Base-by-base conservation (phyloP, 1,140 invertebrate species). In the Aricia agestis region DNA sequence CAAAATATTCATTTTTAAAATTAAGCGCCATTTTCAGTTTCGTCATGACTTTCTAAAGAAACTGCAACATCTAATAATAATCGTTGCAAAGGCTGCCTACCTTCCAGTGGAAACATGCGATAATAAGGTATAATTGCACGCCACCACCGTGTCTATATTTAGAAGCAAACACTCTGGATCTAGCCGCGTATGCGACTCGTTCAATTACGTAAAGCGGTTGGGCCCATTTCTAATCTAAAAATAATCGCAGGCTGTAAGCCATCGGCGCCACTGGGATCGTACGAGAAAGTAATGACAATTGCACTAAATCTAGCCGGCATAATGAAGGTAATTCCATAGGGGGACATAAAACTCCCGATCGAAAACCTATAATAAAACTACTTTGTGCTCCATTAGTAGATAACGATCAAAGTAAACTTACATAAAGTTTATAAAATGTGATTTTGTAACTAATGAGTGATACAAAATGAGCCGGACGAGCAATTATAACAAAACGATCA, bases 211-310 rank as follows among this genome's bases (percentile, higher is more conserved):
- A 91, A 90, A 90, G 87, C 89, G 83, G 87, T 89, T 91, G 87
- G 86, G 87, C 87, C 76, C 87, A 91, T 91, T 91, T 90, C 89
- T 91, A 91, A 91, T 91, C 89, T 90, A 91, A 91, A 91, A 91
- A 91, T 91, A 91, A 91, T 91, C 87, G 87, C 81, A 88, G 89
- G 86, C 86, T 86, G 78, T 82, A 79, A 82, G 84, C 81, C 85
- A 83, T 82, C 80, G 87, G 87, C 89, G 89, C 89, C 89, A 89
- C 76, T 83, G 80, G 86, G 87, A 83, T 86, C 82, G 82, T 84
- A 84, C 82, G 85, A 85, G 87, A 90, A 91, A 91, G 89, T 89
- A 89, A 89, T 83, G 74, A 84, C 77, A 85, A 86, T 89, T 87
- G 83, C 81, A 83, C 81, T 83, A 82, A 81, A 80, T 74, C 75